Evolutionary conservation across 2,797 vertebrate genomes (phyloP).

Genomic region (Leptoclinus maculatus): DNA sequence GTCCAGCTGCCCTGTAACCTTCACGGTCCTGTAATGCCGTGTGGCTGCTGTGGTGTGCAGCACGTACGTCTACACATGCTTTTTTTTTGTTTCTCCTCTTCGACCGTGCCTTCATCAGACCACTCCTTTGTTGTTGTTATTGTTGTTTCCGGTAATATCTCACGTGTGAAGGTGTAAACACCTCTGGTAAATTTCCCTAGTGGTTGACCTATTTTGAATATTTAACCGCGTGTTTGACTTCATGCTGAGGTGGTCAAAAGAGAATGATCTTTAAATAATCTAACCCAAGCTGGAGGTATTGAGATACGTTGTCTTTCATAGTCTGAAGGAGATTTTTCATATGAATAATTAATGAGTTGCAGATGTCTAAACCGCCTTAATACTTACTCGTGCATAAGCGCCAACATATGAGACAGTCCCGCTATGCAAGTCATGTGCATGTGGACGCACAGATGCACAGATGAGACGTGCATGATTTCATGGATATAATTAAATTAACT

Average conservation of each 20-base stretch:
- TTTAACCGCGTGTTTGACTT: not conserved
- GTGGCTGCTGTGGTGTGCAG: constrained; percentile 13
- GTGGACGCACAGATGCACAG: not conserved
- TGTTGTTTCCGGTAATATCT: not conserved
- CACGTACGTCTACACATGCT: constrained; percentile 4
- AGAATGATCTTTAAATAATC: not conserved
- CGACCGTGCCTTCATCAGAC: not conserved
- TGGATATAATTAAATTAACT: not conserved
- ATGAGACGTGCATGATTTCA: not conserved
- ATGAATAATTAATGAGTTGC: constrained; percentile 17
- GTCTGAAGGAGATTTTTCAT: not conserved
- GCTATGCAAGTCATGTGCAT: not conserved
- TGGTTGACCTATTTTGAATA: not conserved
- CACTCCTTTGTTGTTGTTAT: not conserved
- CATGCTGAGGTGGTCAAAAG: not conserved
- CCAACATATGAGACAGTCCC: not conserved
- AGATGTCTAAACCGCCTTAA: not conserved
- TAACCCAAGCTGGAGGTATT: not conserved
- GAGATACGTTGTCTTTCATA: not conserved
- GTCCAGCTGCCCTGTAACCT: constrained; percentile 7
- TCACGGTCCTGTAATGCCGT: not conserved
- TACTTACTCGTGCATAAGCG: not conserved
- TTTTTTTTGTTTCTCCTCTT: not conserved
- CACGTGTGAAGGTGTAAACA: not conserved
- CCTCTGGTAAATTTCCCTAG: not conserved